Evolutionary conservation across 1,140 invertebrate species (phyloP).

Genomic region (Sitobion miscanthi): DNA sequence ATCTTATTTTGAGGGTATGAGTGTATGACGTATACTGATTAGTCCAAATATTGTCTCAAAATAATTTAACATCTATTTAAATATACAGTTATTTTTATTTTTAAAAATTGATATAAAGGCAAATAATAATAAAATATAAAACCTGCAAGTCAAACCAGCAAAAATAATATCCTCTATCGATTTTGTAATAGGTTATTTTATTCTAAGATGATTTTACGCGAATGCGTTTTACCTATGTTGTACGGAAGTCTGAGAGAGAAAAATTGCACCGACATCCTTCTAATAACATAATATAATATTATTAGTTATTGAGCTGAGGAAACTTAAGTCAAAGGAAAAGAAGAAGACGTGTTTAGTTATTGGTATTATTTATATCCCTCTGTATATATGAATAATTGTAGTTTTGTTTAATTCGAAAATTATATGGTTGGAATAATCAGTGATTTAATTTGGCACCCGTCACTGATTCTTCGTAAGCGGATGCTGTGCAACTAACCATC

Average conservation of each 20-base stretch:
- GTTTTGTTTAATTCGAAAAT: conserved; percentile 34
- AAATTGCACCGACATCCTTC: not conserved
- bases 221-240: not conserved
- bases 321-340: not conserved
- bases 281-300: not conserved
- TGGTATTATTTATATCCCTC: not conserved
- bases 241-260: not conserved
- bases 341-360: not conserved
- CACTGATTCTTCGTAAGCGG: not conserved
- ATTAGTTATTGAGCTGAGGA: not conserved
- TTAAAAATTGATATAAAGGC: too few relatives aligned
- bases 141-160: not conserved
- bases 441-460: conserved; percentile 22
- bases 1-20: not conserved
- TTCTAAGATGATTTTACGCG: not conserved
- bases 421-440: conserved; percentile 9
- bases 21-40: not conserved
- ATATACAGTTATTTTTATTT: not conserved
- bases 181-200: not conserved
- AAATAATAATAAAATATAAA: not conserved
- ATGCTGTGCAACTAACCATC: conserved; percentile 16
- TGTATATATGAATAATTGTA: not conserved
- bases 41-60: not conserved
- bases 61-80: not conserved
- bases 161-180: not conserved